Conservation (phyloP, 2,888 invertebrate genomes). For the Euclidia mi region DNA sequence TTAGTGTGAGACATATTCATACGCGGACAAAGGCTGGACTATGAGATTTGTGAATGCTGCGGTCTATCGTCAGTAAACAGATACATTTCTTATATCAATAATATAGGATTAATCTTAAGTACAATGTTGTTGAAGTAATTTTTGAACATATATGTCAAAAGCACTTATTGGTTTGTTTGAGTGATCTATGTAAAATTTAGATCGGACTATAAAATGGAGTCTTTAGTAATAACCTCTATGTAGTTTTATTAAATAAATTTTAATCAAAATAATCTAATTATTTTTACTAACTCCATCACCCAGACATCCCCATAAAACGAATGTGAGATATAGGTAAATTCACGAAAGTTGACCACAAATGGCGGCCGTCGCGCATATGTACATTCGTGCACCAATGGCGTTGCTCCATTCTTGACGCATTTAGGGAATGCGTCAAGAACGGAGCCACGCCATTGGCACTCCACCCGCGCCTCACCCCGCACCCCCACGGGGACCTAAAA, state of each 20-base stretch:
- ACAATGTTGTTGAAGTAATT: slow-evolving; percentile 86
- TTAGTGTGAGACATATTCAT: slow-evolving; percentile 48
- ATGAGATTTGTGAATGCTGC: slow-evolving; percentile 49
- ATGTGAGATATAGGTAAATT: too few relatives aligned
- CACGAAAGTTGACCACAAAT: too few relatives aligned
- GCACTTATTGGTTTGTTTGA: slow-evolving; percentile 83
- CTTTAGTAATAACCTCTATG: slow-evolving; percentile 82
- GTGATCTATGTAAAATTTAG: slow-evolving; percentile 82
- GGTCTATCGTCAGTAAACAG: slow-evolving; percentile 47
- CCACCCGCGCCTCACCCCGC: too few relatives aligned
- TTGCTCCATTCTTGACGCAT: too few relatives aligned
- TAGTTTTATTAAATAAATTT: slow-evolving; percentile 88
- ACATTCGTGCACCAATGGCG: too few relatives aligned
- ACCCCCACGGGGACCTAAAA: too few relatives aligned
- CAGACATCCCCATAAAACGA: too few relatives aligned
- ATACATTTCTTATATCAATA: slow-evolving; percentile 72
- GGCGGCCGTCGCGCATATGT: too few relatives aligned
- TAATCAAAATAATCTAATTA: slow-evolving; percentile 68
- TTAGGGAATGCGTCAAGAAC: too few relatives aligned
- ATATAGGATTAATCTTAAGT: slow-evolving; percentile 84
- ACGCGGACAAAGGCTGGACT: slow-evolving; percentile 40
- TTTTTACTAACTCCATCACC: slow-evolving; percentile 48
- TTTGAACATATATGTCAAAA: slow-evolving; percentile 75
- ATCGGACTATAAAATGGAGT: slow-evolving; percentile 77
- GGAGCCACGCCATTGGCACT: too few relatives aligned